Conservation (phyloP, 2,888 invertebrate species). For the Ectemnius continuus region DNA sequence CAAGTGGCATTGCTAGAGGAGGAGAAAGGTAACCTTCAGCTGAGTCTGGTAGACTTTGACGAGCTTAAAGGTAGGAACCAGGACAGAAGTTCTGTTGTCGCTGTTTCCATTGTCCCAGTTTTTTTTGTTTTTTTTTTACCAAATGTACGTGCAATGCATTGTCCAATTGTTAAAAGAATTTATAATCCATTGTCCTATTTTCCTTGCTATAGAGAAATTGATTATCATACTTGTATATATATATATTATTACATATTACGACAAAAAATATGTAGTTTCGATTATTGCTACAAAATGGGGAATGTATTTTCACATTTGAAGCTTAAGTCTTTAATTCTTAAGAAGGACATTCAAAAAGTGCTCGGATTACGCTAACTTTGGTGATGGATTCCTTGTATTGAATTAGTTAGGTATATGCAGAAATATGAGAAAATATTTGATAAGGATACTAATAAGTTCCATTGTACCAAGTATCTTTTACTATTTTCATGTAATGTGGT, state of each 20-base stretch:
- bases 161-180: conserved; percentile 26
- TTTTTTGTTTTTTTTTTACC: conserved; percentile 24
- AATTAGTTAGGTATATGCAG: conserved; percentile 36
- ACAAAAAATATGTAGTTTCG: conserved; percentile 17
- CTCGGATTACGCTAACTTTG: conserved; percentile 53
- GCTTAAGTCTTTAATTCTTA: background rate
- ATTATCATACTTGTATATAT: conserved; percentile 27
- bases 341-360: conserved; percentile 21
- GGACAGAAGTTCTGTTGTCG: conserved; percentile 63
- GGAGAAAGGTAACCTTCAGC: conserved; percentile 94
- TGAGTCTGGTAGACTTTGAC: conserved; percentile 90
- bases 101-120: conserved; percentile 56
- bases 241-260: conserved; percentile 10
- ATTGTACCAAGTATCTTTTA: conserved; percentile 45
- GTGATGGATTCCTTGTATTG: conserved; percentile 68
- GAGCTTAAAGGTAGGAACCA: conserved; percentile 83
- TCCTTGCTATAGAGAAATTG: conserved; percentile 32
- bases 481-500: conserved; percentile 67
- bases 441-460: conserved; percentile 58
- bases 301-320: background rate
- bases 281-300: no score
- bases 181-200: conserved; percentile 38
- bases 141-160: conserved; percentile 48
- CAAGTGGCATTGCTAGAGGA: conserved; percentile 92
- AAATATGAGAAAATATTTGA: conserved; percentile 36